Evolutionary conservation across 2,888 invertebrate species (phyloP).

Genomic region (Papilio elwesi): DNA sequence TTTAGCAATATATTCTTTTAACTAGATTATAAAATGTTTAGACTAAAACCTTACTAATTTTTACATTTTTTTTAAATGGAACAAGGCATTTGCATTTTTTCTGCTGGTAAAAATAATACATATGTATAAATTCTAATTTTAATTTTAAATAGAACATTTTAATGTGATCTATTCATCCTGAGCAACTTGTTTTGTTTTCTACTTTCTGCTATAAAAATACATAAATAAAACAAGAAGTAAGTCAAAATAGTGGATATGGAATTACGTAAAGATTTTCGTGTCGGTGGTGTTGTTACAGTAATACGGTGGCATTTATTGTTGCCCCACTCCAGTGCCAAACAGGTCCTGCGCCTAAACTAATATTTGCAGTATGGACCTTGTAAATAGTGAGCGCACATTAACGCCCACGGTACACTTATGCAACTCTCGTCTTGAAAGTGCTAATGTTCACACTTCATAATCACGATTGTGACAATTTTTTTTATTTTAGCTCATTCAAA

Average conservation of each 20-base stretch:
- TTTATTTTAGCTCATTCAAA: background rate
- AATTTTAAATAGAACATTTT: too few species aligned
- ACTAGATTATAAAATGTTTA: slow-evolving; percentile 36
- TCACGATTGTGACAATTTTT: background rate
- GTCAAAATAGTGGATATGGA: too few species aligned
- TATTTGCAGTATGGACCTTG: slow-evolving; percentile 64
- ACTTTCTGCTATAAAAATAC: too few species aligned
- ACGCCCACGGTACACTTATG: slow-evolving; percentile 43
- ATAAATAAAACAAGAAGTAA: slow-evolving; percentile 1
- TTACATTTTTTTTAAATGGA: background rate
- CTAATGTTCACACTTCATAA: slow-evolving; percentile 20
- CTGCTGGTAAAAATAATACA: too few species aligned
- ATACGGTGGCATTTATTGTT: slow-evolving; percentile 57
- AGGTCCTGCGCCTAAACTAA: slow-evolving; percentile 61
- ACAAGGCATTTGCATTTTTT: background rate
- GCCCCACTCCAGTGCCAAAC: slow-evolving; percentile 54
- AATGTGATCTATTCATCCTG: too few species aligned
- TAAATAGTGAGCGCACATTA: slow-evolving; percentile 58
- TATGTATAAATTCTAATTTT: too few species aligned
- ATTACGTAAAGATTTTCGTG: too few species aligned
- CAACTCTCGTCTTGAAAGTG: slow-evolving; percentile 38
- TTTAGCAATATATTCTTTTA: slow-evolving; percentile 37
- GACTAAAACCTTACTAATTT: slow-evolving; percentile 39
- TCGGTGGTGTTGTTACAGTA: slow-evolving; percentile 50
- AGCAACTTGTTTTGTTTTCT: too few species aligned